Percentiles rank a stretch among this genome's conserved stretches.
Conservation (phyloP, 2,113 vertebrate species). For the Cygnus buccinator region DNA sequence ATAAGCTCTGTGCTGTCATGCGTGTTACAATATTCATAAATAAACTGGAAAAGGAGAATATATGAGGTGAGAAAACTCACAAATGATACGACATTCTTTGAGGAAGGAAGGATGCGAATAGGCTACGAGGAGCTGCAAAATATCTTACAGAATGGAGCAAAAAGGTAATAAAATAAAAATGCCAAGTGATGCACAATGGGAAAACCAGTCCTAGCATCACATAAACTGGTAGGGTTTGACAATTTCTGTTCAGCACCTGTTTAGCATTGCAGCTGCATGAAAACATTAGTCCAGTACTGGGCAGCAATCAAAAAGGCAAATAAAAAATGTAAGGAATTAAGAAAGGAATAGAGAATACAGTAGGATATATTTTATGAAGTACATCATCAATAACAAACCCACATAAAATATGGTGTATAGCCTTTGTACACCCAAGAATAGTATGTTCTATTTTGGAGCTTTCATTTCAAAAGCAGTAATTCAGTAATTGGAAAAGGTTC, state of each 20-base stretch:
- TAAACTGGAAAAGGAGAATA: background rate
- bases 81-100: background rate
- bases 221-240: background rate
- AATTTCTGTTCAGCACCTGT: background rate
- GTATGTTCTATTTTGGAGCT: background rate
- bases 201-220: background rate
- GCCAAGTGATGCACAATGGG: background rate
- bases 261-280: background rate
- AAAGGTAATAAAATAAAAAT: background rate
- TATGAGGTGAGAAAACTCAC: background rate
- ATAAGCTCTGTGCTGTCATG: background rate
- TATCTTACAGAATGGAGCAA: background rate
- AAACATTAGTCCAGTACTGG: background rate
- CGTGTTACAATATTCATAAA: background rate
- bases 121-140: background rate
- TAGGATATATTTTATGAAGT: background rate
- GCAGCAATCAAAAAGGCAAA: background rate
- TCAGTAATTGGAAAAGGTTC: background rate
- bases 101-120: background rate
- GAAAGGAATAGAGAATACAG: background rate
- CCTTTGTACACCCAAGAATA: background rate
- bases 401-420: background rate
- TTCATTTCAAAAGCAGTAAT: background rate
- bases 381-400: background rate
- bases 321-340: background rate